Evolutionary conservation across 2,888 invertebrate genomes (phyloP), one percentile per base, ranked within the genome.

Genomic region (Lacanobia wlatinum): DNA sequence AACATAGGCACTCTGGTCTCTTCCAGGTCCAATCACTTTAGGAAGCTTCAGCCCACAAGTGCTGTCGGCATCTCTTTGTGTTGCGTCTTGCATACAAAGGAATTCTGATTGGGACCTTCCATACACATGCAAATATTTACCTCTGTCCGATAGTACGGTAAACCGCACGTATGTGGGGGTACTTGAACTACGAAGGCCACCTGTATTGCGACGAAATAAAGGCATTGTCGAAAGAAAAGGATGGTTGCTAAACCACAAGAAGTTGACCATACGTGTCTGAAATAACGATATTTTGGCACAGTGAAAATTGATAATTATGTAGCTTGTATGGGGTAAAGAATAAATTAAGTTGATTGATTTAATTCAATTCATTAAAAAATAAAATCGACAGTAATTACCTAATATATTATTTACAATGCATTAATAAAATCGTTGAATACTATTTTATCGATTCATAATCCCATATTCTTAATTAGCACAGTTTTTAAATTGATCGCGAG

Each of bases 81-180:
- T 70, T 23, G 34, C 55, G 16, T 63, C 50, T 59, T 38, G 55
- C 60, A 65, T 78, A 78, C 79, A 79, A 79, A 75, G 70, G 60
- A 60, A n/a, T 21, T 16, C 59, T 68, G 80, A 79, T 75, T 79
- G 64, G 67, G 14, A 58, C 56, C 60, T 60, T 53, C 80, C 48
- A 67, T 78, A 70, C 75, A 68, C 53, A 79, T 70, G 75, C 80
- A 75, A 79, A 79, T 67, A 70, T 78, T 79, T 79, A 60, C 56
- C 52, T 23, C 18, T 12, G 16, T 6, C 8, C 50, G 46, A 56
- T n/a, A 40, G 28, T 62, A 21, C 21, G 28, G 21, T 18, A 9
- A 38, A 46, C 61, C 46, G 3, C n/a, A 56, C 6, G 10, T 43
- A 48, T 68, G 28, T 28, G 10, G 12, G 12, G 21, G 28, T 1